Percentiles rank a stretch among this genome's conserved stretches.
These are phyloP conservation scores for Ctenodactylus gundi DNA, from an alignment of 2,113 vertebrate species.

Conservation along the genomic window DNA sequence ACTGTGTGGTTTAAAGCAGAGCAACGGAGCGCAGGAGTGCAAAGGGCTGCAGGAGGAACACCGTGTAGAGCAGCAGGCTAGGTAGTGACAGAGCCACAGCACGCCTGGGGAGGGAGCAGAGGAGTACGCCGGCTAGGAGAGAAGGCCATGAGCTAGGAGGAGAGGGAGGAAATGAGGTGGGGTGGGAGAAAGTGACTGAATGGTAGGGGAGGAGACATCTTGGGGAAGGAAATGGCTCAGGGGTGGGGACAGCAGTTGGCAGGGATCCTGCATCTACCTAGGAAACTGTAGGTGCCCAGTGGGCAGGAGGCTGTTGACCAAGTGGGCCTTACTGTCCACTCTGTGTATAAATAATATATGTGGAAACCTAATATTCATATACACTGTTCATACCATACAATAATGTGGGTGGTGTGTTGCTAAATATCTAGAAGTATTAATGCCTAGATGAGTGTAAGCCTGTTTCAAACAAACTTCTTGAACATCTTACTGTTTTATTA, in stretches of 20 bases:
- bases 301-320: background rate
- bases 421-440: background rate
- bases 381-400: background rate
- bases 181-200: background rate
- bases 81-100: background rate
- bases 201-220: background rate
- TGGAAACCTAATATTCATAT: background rate
- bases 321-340: background rate
- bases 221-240: too few species aligned
- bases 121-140: background rate
- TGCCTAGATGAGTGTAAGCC: background rate
- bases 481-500: background rate
- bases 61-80: background rate
- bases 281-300: background rate
- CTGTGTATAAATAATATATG: background rate
- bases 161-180: background rate
- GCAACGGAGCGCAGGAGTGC: background rate
- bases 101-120: background rate
- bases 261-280: background rate
- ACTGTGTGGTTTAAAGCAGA: background rate
- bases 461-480: background rate
- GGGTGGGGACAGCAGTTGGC: background rate
- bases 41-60: background rate
- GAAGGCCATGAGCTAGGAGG: background rate
- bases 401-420: background rate